Conservation (phyloP, 2,113 vertebrate species). For the Poecilia latipinna region DNA sequence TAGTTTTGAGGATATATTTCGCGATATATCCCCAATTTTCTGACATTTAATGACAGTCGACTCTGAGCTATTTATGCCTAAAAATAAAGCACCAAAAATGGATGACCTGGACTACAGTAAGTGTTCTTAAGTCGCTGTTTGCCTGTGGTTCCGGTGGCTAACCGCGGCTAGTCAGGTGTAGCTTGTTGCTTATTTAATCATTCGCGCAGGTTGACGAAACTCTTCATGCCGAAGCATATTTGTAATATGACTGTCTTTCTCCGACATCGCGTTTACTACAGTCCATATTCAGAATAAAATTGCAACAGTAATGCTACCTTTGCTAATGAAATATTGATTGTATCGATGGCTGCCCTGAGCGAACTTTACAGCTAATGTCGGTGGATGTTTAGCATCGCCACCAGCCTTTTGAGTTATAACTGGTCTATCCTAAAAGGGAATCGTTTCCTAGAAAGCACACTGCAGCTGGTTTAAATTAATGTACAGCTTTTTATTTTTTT, state of each 20-base stretch:
- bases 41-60: slow-evolving; percentile 85
- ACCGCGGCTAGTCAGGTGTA: slow-evolving; percentile 39
- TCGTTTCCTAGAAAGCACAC: neutral
- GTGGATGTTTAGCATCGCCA: slow-evolving; percentile 1
- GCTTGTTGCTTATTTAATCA: slow-evolving; percentile 23
- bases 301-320: neutral
- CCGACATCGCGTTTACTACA: neutral
- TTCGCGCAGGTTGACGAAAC: slow-evolving; percentile 17
- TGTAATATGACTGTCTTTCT: neutral
- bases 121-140: slow-evolving; percentile 49
- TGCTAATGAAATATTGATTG: slow-evolving; percentile 41
- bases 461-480: neutral
- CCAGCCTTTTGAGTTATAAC: neutral
- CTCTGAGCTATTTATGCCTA: slow-evolving; percentile 86
- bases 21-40: slow-evolving; percentile 79
- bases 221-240: neutral
- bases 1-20: slow-evolving; percentile 78
- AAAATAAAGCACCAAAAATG: slow-evolving; percentile 87
- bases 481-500: neutral
- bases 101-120: slow-evolving; percentile 87
- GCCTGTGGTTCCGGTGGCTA: slow-evolving; percentile 41
- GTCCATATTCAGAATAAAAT: neutral
- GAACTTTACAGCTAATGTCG: slow-evolving; percentile 23
- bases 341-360: slow-evolving; percentile 6
- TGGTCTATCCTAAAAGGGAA: neutral